Evolutionary conservation across 2,797 vertebrate species (phyloP).

Genomic region (Mormyrus hasselquistii): DNA sequence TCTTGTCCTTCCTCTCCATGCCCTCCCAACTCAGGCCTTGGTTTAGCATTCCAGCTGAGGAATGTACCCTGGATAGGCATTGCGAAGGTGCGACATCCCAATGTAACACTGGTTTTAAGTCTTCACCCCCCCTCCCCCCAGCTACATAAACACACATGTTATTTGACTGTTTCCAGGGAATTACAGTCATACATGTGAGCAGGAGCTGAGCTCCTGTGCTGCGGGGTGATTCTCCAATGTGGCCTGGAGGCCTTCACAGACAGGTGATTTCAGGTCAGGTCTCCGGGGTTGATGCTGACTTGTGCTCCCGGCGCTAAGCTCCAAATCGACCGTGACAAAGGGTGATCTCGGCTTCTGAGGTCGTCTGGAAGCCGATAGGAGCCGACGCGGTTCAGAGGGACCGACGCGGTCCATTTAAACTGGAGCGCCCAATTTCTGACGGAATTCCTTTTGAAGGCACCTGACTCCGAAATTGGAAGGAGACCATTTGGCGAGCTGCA

Average conservation of each 20-base stretch:
- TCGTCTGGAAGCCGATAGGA: background rate
- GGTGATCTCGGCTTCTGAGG: background rate
- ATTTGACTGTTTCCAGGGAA: background rate
- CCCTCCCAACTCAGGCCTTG: background rate
- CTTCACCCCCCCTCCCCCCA: background rate
- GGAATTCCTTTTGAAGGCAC: background rate
- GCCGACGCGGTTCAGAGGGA: background rate
- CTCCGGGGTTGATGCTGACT: background rate
- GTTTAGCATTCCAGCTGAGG: slow-evolving; percentile 10
- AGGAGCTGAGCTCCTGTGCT: background rate
- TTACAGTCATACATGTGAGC: background rate
- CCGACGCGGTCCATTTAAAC: background rate
- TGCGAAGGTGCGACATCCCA: background rate
- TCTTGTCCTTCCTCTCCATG: background rate
- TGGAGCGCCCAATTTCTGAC: background rate
- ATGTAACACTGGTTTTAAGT: background rate
- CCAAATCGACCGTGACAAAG: background rate
- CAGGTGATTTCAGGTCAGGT: background rate
- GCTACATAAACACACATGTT: background rate
- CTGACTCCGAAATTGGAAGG: background rate
- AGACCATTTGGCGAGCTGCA: background rate
- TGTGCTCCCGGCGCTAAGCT: background rate
- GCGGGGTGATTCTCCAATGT: background rate
- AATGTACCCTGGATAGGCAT: background rate
- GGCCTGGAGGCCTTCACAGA: background rate